A percentile compares a stretch with the other conserved stretches of the same genome.
Evolutionary conservation across 2,888 invertebrate genomes (phyloP).

Genomic region (Zele albiditarsus): DNA sequence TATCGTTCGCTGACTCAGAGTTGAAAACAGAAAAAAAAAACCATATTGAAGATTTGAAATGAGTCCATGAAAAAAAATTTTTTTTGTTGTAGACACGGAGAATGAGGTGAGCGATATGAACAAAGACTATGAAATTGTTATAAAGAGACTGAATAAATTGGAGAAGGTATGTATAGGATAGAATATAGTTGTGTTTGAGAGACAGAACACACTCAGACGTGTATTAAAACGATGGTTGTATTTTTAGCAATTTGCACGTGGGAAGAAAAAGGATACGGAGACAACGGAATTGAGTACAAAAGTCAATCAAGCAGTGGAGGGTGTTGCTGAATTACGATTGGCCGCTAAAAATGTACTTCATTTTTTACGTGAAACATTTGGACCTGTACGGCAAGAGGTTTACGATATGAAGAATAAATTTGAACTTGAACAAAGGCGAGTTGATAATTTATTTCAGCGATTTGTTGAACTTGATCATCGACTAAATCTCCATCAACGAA

Average conservation of each 20-base stretch:
- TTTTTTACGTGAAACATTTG: constrained; percentile 33
- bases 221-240: not conserved
- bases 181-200: constrained; percentile 7
- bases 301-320: constrained; percentile 65
- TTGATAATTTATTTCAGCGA: constrained; percentile 65
- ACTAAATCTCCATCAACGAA: constrained; percentile 60
- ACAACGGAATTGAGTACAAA: constrained; percentile 63
- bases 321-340: constrained; percentile 65
- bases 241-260: constrained; percentile 65
- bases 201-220: not conserved
- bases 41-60: constrained; percentile 3
- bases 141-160: constrained; percentile 66
- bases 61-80: constrained; percentile 23
- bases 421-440: constrained; percentile 64
- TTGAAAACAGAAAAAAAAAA: constrained; percentile 14
- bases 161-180: constrained; percentile 62
- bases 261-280: constrained; percentile 64
- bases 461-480: constrained; percentile 65
- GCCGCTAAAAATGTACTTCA: constrained; percentile 65
- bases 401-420: constrained; percentile 66
- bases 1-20: constrained; percentile 31
- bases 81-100: constrained; percentile 61
- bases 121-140: constrained; percentile 64
- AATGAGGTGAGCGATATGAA: constrained; percentile 66
- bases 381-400: constrained; percentile 60